These are phyloP conservation scores for Cyphomyrmex costatus DNA, from an alignment of 1,140 invertebrate genomes.

Conservation along the genomic window DNA sequence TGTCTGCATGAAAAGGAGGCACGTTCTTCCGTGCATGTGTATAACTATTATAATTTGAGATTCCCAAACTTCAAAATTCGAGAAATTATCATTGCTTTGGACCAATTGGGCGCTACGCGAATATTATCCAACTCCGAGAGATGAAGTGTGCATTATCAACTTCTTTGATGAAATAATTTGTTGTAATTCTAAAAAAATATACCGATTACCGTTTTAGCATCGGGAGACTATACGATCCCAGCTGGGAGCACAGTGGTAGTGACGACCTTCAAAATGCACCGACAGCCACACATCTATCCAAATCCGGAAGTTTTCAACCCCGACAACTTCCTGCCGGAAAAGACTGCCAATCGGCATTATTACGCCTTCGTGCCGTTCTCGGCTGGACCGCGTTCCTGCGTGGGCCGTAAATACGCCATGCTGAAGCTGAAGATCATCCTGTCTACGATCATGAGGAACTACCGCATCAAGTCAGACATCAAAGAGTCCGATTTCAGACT, in stretches of 20 bases:
- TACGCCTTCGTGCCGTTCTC: constrained; percentile 96
- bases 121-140: no score
- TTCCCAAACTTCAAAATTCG: neutral
- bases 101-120: no score
- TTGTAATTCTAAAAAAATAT: neutral
- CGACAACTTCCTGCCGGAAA: constrained; percentile 94
- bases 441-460: constrained; percentile 95
- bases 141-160: neutral
- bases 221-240: constrained; percentile 88
- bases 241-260: constrained; percentile 90
- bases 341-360: constrained; percentile 91
- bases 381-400: constrained; percentile 94
- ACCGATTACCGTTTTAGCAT: constrained; percentile 77
- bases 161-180: neutral
- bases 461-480: constrained; percentile 90
- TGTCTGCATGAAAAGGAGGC: neutral
- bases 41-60: neutral
- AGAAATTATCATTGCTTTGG: no score
- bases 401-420: constrained; percentile 95
- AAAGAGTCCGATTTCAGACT: constrained; percentile 91
- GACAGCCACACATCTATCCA: constrained; percentile 90
- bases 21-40: no score
- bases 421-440: constrained; percentile 95
- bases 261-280: constrained; percentile 90
- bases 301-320: constrained; percentile 94